Percentiles rank a stretch among this genome's conserved stretches.
These are phyloP conservation scores for Cryptocephalus primarius DNA, from an alignment of 2,888 invertebrate species.

Conservation along the genomic window DNA sequence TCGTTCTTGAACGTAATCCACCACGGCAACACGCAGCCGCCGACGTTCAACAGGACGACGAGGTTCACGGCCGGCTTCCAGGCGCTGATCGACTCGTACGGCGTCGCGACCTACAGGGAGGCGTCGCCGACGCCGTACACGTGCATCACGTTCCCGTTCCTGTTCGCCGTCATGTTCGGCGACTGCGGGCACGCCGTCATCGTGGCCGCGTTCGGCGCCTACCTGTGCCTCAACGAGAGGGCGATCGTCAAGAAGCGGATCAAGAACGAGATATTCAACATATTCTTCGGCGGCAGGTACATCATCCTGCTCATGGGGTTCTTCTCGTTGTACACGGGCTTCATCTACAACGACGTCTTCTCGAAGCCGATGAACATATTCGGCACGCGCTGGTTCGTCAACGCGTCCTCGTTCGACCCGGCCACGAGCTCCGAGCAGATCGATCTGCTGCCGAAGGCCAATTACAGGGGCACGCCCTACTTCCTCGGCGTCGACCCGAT, in stretches of 20 bases:
- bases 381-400: constrained; percentile 49
- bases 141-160: constrained; percentile 86
- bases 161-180: constrained; percentile 95
- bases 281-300: constrained; percentile 68
- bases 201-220: constrained; percentile 67
- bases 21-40: constrained; percentile 50
- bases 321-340: constrained; percentile 68
- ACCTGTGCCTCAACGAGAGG: constrained; percentile 74
- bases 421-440: constrained; percentile 16
- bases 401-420: constrained; percentile 9
- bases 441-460: constrained; percentile 37
- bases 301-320: constrained; percentile 66
- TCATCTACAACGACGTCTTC: constrained; percentile 72
- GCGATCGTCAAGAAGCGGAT: constrained; percentile 58
- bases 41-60: constrained; percentile 63
- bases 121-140: constrained; percentile 46
- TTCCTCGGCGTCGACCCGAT: constrained; percentile 64
- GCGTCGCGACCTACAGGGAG: constrained; percentile 64
- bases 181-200: constrained; percentile 85
- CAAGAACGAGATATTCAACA: constrained; percentile 63
- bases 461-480: constrained; percentile 45
- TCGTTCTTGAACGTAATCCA: constrained; percentile 63
- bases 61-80: constrained; percentile 68
- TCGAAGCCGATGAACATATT: constrained; percentile 66
- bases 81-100: constrained; percentile 64